Conservation (phyloP, 2,797 vertebrate genomes). For the Chaenodraco wilsoni region DNA sequence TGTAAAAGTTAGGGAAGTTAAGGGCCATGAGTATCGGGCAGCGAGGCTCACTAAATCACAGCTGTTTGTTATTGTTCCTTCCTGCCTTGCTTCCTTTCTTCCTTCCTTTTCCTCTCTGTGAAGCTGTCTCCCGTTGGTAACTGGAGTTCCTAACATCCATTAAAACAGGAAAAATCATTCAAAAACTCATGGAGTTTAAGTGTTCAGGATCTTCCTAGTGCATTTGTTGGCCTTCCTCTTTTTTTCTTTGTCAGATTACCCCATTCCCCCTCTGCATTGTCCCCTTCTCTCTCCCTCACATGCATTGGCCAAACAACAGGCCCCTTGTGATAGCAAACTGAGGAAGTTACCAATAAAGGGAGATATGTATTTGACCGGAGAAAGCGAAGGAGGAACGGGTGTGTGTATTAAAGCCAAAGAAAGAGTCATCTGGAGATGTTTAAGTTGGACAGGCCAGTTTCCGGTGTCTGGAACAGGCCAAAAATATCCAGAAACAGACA, state of each 20-base stretch:
- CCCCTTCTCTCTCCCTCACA: constrained; percentile 23
- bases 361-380: constrained; percentile 70
- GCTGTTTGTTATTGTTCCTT: constrained; percentile 45
- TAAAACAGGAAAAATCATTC: constrained; percentile 58
- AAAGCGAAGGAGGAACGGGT: constrained; percentile 52
- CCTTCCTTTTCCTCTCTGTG: constrained; percentile 37
- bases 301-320: constrained; percentile 71
- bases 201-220: constrained; percentile 49
- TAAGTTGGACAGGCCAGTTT: constrained; percentile 84
- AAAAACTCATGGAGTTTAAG: constrained; percentile 59
- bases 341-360: constrained; percentile 80
- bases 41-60: constrained; percentile 44
- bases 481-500: constrained; percentile 77
- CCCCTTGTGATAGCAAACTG: constrained; percentile 75
- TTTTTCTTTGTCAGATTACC: constrained; percentile 33
- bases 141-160: constrained; percentile 63
- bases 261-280: constrained; percentile 23
- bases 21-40: constrained; percentile 12
- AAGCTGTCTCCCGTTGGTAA: constrained; percentile 16
- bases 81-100: constrained; percentile 40
- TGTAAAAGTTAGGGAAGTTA: constrained; percentile 14
- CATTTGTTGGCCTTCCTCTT: constrained; percentile 15
- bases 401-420: constrained; percentile 73
- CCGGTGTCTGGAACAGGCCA: constrained; percentile 81
- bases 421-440: constrained; percentile 85